Evolutionary conservation across 2,797 vertebrate species (phyloP), one percentile per base, ranked within the genome.

Genomic region (Myotis planiceps): DNA sequence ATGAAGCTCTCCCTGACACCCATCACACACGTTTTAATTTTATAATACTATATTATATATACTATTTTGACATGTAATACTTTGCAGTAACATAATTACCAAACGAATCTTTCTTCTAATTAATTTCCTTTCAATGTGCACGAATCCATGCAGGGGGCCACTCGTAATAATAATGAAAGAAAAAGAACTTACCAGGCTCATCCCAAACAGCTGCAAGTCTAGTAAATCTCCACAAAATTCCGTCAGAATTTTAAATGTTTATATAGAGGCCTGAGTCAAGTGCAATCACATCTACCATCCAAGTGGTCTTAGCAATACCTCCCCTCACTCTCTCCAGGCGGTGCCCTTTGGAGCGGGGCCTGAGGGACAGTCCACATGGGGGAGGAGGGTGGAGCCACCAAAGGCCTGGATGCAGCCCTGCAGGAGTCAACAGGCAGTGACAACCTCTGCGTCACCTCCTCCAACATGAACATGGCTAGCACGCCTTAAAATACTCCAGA

Each of bases 361-460:
- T 19, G 34, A n/a, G 8, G 47, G 27, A 51, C 53, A 23, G 39
- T 80, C 27, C 10, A 51, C 51, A 53, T 53, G 8, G 51, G 32
- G 42, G 49, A 4, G 39, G 6, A 19, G 34, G 4, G 3, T 32
- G 42, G 10, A 71, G 29, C 19, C 18, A 5, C 37, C 32, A 12
- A 27, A 39, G 51, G 69, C 55, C 21, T 21, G 3, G 49, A 37
- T 53, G 51, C 34, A 21, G 19, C 51, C 51, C 51, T 45, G 45
- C 10, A 45, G 45, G n/a, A 0, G 1, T 76, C 90, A 25, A 37
- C 2, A 0, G 0, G 21, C 0, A 10, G 32, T 80, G 42, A 25
- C 7, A 3, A 47, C 29, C 34, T 71, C 53, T 71, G 21, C 3
- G 8, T 39, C 4, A 37, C n/a, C n/a, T 71, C 53, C 19, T 39